Conservation (phyloP, 2,888 invertebrate genomes). For the Lathronympha strigana region DNA sequence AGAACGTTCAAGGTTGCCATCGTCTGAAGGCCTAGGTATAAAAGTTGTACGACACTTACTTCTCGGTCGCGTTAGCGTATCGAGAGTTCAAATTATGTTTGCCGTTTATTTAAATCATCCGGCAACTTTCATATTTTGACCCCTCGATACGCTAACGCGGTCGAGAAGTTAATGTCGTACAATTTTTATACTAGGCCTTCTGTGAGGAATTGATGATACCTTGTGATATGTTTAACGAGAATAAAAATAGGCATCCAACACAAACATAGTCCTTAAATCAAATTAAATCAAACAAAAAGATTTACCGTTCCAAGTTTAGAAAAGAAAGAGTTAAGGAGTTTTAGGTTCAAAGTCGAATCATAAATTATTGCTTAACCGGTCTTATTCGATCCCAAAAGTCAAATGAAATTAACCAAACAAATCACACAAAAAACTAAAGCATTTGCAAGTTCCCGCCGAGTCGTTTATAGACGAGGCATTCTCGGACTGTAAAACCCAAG, state of each 20-base stretch:
- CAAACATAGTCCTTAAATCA: no score
- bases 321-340: conserved; percentile 13
- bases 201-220: conserved; percentile 35
- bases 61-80: no score
- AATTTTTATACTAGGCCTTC: no score
- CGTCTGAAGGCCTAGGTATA: no score
- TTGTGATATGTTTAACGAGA: conserved; percentile 13
- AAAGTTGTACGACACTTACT: no score
- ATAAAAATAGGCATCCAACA: no score
- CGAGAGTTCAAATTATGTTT: no score
- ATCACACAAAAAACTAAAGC: conserved; percentile 8
- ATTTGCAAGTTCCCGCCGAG: conserved; percentile 15
- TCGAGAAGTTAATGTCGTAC: no score
- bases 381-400: conserved; percentile 11
- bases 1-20: conserved; percentile 38
- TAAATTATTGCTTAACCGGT: conserved; percentile 26
- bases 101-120: no score
- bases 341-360: conserved; percentile 14
- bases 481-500: conserved; percentile 29
- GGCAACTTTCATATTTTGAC: no score
- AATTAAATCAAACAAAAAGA: not conserved
- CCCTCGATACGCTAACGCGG: no score
- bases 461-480: conserved; percentile 17
- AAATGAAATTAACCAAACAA: conserved; percentile 15
- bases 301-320: not conserved